phyloP scores from a whole-genome alignment of 2,888 invertebrate species.

The Melanophora roralis region DNA sequence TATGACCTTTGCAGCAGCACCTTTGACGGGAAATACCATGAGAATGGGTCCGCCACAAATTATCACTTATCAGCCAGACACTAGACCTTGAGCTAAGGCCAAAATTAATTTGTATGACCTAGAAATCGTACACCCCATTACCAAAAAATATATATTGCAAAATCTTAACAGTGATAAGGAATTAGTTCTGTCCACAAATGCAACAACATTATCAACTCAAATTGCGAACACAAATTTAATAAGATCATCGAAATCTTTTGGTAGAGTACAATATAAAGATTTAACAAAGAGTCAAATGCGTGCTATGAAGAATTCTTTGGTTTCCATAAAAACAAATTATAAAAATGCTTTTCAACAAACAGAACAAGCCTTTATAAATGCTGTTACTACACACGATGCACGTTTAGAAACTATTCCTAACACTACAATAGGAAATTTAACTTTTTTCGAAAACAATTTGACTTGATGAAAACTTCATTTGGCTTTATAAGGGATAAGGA shows the following conservation, averaged over 20 bases:
- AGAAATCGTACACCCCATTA: conserved; percentile 6
- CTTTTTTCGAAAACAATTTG: too few species aligned
- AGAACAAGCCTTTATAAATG: background rate
- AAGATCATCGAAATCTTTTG: background rate
- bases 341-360: background rate
- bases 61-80: background rate
- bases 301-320: background rate
- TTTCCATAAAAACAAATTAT: background rate
- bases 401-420: background rate
- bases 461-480: too few species aligned
- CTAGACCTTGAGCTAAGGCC: background rate
- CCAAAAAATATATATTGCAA: conserved; percentile 9
- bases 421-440: too few species aligned
- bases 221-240: background rate
- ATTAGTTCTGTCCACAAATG: background rate
- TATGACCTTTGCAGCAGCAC: background rate
- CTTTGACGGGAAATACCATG: background rate
- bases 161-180: background rate
- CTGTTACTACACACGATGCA: background rate
- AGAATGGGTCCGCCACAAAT: background rate
- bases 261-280: background rate
- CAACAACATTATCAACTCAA: background rate
- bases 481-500: too few species aligned
- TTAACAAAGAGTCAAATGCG: background rate
- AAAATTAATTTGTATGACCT: background rate